Conservation (phyloP, 2,888 invertebrate genomes). For the Drosophila quinaria region DNA sequence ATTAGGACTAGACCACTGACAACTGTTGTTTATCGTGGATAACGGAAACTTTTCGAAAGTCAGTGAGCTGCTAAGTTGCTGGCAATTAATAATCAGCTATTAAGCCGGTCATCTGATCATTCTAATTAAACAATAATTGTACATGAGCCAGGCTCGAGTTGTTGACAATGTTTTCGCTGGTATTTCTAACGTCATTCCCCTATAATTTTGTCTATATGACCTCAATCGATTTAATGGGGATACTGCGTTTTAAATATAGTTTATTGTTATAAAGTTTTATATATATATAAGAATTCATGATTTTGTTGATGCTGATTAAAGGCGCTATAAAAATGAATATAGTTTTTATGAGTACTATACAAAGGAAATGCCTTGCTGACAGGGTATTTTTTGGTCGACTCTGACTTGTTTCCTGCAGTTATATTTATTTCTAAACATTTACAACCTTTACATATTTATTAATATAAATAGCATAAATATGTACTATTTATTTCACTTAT, state of each 20-base stretch:
- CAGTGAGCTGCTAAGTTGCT: not conserved
- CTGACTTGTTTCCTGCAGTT: no score
- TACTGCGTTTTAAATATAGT: not conserved
- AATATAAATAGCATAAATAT: not conserved
- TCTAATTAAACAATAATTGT: constrained; percentile 24
- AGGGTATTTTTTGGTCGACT: no score
- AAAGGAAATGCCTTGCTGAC: no score
- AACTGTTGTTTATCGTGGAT: constrained; percentile 40
- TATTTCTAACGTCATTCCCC: constrained; percentile 6
- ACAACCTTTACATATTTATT: not conserved
- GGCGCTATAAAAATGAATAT: not conserved
- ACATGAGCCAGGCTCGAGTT: constrained; percentile 15
- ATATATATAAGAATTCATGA: not conserved
- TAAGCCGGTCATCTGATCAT: constrained; percentile 26
- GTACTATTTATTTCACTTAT: not conserved
- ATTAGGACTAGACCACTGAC: constrained; percentile 1
- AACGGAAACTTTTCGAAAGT: constrained; percentile 63
- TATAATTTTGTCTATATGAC: not conserved
- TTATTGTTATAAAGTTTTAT: not conserved
- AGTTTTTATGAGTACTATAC: no score
- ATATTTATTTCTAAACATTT: no score
- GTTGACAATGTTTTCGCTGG: constrained; percentile 4
- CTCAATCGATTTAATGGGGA: not conserved
- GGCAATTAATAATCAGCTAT: constrained; percentile 33
- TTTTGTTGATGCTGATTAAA: not conserved